Conservation (phyloP, 2,113 vertebrate genomes). For the Pandion haliaetus region DNA sequence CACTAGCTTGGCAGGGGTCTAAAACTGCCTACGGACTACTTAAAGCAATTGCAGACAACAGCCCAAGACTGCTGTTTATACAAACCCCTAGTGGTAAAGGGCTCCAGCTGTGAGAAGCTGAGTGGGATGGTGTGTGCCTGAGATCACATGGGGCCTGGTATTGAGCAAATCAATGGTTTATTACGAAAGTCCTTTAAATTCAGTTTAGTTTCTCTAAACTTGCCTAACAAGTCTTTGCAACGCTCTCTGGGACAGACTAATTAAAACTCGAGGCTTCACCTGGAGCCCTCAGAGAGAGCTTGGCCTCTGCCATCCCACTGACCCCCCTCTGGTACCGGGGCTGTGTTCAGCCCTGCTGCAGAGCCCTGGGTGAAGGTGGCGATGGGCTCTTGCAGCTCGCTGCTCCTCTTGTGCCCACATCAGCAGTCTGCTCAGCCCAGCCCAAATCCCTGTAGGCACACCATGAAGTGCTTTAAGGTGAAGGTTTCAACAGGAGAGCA, state of each 20-base stretch:
- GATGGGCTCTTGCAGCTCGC: not conserved
- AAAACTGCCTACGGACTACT: too few species aligned
- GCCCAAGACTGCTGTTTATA: rapidly evolving
- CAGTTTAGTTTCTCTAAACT: not conserved
- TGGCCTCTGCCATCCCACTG: not conserved
- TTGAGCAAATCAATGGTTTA: not conserved
- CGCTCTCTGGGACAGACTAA: too few species aligned
- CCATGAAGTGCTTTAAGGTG: too few species aligned
- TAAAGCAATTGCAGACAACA: too few species aligned
- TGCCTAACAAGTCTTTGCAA: not conserved
- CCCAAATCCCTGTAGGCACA: not conserved
- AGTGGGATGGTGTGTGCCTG: not conserved
- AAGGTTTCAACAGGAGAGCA: not conserved
- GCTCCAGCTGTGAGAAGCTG: not conserved
- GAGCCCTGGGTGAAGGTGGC: not conserved
- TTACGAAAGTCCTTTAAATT: not conserved
- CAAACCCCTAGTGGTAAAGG: rapidly evolving
- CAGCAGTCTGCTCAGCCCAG: not conserved
- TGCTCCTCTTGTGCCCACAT: not conserved
- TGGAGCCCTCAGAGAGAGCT: not conserved
- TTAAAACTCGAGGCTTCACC: too few species aligned
- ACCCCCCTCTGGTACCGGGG: rapidly evolving
- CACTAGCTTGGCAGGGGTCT: not conserved
- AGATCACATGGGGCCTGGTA: not conserved
- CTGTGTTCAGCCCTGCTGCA: not conserved